A percentile compares a stretch with the other conserved stretches of the same genome.
Evolutionary conservation across 2,797 vertebrate species (phyloP).

Genomic region (Xiphophorus birchmanni): DNA sequence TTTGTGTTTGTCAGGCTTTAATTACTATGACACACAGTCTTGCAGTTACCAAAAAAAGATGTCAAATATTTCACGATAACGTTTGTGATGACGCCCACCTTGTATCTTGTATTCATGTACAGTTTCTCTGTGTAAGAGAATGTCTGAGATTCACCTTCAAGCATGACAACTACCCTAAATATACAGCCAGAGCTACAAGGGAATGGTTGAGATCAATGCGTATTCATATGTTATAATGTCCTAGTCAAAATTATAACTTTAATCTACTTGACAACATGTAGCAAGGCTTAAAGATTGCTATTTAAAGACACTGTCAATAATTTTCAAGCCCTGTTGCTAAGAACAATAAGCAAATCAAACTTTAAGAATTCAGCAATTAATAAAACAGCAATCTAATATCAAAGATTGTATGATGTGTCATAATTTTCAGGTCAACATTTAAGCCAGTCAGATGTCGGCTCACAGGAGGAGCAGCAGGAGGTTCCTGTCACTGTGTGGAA

Average conservation of each 20-base stretch:
- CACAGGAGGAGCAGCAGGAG: neutral
- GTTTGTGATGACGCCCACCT: too few relatives aligned
- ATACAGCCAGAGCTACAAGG: neutral
- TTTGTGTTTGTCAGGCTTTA: too few relatives aligned
- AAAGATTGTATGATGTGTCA: neutral
- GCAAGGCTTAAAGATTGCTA: neutral
- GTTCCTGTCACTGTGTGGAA: neutral
- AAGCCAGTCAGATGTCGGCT: neutral
- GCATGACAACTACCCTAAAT: neutral
- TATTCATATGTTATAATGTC: neutral
- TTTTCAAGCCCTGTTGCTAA: neutral
- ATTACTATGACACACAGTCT: neutral
- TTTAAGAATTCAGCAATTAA: neutral
- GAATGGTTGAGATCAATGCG: neutral
- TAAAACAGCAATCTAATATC: neutral
- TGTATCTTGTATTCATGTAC: neutral
- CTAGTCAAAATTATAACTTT: neutral
- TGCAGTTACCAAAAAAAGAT: neutral
- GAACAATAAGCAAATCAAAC: neutral
- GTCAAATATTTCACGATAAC: too few relatives aligned
- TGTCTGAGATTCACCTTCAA: neutral
- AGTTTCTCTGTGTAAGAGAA: neutral
- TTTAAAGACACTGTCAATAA: neutral
- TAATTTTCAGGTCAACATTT: neutral
- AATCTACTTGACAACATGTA: neutral